Evolutionary conservation across 2,113 vertebrate genomes (phyloP).

Genomic region (Bagarius yarrelli): DNA sequence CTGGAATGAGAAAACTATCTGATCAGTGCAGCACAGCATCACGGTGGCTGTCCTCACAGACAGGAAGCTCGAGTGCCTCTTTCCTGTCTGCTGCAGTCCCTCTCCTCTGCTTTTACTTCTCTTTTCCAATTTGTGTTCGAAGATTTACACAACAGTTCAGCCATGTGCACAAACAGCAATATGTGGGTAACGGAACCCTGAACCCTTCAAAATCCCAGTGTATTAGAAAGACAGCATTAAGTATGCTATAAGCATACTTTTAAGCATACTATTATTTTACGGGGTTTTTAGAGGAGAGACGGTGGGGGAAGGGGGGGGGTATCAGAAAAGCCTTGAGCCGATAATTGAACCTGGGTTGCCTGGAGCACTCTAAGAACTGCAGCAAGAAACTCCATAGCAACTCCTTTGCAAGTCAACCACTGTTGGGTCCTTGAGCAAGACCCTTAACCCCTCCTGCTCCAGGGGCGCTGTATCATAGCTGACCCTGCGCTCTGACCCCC

Average conservation of each 20-base stretch:
- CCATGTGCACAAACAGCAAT: neutral
- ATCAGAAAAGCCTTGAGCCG: too few relatives aligned
- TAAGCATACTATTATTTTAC: too few relatives aligned
- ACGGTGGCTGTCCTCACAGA: neutral
- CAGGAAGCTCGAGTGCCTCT: neutral
- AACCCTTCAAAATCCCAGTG: neutral
- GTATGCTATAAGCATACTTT: too few relatives aligned
- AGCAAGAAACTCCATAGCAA: neutral
- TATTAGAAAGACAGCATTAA: neutral
- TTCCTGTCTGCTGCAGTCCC: constrained; percentile 8
- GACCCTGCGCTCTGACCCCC: too few relatives aligned
- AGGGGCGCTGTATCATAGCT: too few relatives aligned
- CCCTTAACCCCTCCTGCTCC: too few relatives aligned
- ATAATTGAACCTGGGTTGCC: too few relatives aligned
- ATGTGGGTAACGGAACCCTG: neutral
- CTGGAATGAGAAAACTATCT: too few relatives aligned
- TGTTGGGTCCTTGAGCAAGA: too few relatives aligned
- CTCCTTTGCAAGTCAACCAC: too few relatives aligned
- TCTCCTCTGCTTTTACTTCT: constrained; percentile 3
- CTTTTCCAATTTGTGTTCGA: neutral
- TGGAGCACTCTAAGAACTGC: neutral
- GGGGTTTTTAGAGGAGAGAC: too few relatives aligned
- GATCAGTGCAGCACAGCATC: neutral
- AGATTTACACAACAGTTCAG: neutral
- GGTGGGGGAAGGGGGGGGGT: too few relatives aligned